These are phyloP conservation scores for Parazoanthus darwini DNA, from an alignment of 92 coral and sea anemone genomes.

Conservation along the genomic window DNA sequence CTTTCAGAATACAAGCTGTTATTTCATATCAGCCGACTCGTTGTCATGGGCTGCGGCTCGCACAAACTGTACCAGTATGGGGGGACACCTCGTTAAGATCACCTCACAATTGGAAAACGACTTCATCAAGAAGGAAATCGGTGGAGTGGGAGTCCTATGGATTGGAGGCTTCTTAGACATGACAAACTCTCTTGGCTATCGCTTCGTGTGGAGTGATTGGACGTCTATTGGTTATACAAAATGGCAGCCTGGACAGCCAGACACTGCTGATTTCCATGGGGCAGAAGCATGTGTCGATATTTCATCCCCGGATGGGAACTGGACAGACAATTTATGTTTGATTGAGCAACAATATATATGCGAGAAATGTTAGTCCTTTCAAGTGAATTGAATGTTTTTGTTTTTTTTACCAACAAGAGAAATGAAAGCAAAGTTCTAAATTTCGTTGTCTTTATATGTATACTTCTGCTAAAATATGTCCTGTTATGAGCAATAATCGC, in stretches of 20 bases:
- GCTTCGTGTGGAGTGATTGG: conserved; percentile 16
- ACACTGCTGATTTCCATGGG: neutral
- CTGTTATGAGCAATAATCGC: neutral
- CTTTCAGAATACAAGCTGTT: conserved; percentile 17
- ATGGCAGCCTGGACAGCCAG: conserved; percentile 20
- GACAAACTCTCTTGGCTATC: neutral
- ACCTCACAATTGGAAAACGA: conserved; percentile 7
- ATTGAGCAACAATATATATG: conserved; percentile 7
- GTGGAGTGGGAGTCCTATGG: neutral
- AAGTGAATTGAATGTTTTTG: neutral
- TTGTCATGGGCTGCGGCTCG: conserved; percentile 4
- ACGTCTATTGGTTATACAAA: conserved; percentile 6
- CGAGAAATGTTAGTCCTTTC: conserved; percentile 12
- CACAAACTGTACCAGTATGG: neutral
- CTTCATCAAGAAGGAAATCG: neutral
- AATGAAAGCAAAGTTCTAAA: neutral
- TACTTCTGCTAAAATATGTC: too few relatives aligned
- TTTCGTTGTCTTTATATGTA: too few relatives aligned
- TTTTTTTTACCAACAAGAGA: neutral
- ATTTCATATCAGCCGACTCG: conserved; percentile 7
- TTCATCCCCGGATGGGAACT: conserved; percentile 9
- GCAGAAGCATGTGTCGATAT: conserved; percentile 20
- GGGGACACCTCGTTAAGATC: neutral
- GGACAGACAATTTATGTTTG: neutral
- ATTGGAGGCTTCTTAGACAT: conserved; percentile 19